Conservation (phyloP, 2,888 invertebrate genomes). For the Ophioninae sp. region DNA sequence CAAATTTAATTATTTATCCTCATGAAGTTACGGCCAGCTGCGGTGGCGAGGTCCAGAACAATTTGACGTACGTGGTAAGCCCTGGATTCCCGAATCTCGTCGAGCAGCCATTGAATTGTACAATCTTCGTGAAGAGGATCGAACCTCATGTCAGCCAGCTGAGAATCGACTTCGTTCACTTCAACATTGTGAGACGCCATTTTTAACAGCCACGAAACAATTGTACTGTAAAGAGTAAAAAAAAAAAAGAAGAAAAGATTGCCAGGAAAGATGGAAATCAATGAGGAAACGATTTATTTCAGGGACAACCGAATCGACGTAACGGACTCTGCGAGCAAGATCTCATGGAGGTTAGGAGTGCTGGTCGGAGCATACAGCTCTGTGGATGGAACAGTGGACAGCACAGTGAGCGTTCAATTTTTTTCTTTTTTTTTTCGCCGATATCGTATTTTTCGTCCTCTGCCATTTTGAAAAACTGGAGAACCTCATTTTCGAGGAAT, state of each 20-base stretch:
- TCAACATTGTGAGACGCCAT: conserved; percentile 86
- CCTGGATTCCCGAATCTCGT: conserved; percentile 91
- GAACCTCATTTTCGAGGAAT: no score
- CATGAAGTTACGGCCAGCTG: conserved; percentile 88
- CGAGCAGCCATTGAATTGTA: conserved; percentile 86
- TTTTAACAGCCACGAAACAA: conserved; percentile 17
- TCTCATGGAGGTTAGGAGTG: conserved; percentile 79
- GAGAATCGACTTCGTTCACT: conserved; percentile 91
- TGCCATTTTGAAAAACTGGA: neutral
- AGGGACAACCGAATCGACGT: conserved; percentile 91
- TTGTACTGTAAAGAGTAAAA: conserved; percentile 5
- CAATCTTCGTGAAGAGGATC: conserved; percentile 88
- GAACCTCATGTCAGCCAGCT: conserved; percentile 91
- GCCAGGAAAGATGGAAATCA: neutral
- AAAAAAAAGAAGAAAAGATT: neutral
- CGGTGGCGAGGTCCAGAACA: conserved; percentile 87
- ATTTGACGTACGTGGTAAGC: conserved; percentile 91
- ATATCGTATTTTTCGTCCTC: neutral
- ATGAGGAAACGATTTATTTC: conserved; percentile 67
- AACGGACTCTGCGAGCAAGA: conserved; percentile 92
- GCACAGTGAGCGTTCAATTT: conserved; percentile 84
- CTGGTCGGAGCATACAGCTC: conserved; percentile 82
- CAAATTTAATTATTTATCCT: conserved; percentile 67
- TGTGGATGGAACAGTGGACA: conserved; percentile 94
- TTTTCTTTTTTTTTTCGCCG: neutral